These are phyloP conservation scores for Lagorchestes hirsutus DNA, from an alignment of 2,797 vertebrate species.

Conservation along the genomic window DNA sequence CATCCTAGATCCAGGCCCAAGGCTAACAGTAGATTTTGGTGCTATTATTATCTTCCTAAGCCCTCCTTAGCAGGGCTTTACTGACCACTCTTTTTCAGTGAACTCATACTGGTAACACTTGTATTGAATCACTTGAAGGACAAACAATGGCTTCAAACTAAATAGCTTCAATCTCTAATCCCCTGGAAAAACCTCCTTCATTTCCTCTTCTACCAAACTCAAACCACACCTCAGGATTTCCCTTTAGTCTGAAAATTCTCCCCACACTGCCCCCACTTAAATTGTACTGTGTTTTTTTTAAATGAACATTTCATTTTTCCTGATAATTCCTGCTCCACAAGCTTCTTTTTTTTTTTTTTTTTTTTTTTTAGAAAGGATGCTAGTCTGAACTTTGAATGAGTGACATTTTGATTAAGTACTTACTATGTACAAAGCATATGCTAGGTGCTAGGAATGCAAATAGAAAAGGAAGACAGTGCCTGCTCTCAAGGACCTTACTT, in stretches of 20 bases:
- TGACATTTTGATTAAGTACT: not conserved
- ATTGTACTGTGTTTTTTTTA: not conserved
- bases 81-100: not conserved
- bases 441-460: not conserved
- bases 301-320: not conserved
- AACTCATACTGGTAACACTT: not conserved
- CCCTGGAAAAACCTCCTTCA: not conserved
- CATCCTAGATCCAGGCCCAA: not conserved
- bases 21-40: not conserved
- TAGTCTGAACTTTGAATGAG: not conserved
- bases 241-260: not conserved
- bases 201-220: not conserved
- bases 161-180: not conserved
- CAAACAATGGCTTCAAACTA: not conserved
- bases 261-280: accelerated
- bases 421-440: not conserved
- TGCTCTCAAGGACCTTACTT: not conserved
- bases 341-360: not conserved
- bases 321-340: not conserved
- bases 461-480: not conserved
- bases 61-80: not conserved
- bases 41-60: not conserved
- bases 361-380: not conserved
- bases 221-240: not conserved
- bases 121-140: not conserved